Percentiles rank a stretch among this genome's conserved stretches.
Conservation (phyloP, 1,140 invertebrate species). For the Odontomachus brunneus region DNA sequence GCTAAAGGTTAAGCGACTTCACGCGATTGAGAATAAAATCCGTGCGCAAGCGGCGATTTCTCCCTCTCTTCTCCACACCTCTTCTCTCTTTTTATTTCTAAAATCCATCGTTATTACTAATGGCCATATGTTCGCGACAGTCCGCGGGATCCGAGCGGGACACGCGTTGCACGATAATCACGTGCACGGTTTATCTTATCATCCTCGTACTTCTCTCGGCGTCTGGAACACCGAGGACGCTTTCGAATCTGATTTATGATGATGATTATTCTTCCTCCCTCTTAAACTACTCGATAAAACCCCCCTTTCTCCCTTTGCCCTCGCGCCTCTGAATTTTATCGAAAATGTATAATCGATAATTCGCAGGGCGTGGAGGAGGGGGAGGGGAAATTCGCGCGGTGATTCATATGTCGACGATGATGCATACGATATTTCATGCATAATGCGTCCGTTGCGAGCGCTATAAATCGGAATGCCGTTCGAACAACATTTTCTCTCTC, state of each 20-base stretch:
- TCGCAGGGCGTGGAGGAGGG: slow-evolving; percentile 9
- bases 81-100: slow-evolving; percentile 18
- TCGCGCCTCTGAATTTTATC: slow-evolving; percentile 12
- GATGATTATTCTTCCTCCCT: slow-evolving; percentile 57
- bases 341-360: slow-evolving; percentile 49
- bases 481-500: slow-evolving; percentile 31
- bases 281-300: slow-evolving; percentile 45
- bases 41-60: slow-evolving; percentile 3
- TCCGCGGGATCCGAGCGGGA: slow-evolving; percentile 50
- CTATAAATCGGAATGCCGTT: background rate
- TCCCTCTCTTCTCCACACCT: background rate
- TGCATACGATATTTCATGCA: slow-evolving; percentile 35
- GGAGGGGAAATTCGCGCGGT: slow-evolving; percentile 32
- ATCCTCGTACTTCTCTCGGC: slow-evolving; percentile 22
- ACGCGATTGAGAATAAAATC: slow-evolving; percentile 13
- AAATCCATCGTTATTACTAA: slow-evolving; percentile 44
- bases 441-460: background rate
- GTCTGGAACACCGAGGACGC: slow-evolving; percentile 55
- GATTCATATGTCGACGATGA: slow-evolving; percentile 51
- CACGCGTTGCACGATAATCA: slow-evolving; percentile 61
- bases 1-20: slow-evolving; percentile 4
- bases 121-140: slow-evolving; percentile 67
- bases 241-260: slow-evolving; percentile 67
- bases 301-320: background rate
- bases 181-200: slow-evolving; percentile 71